Evolutionary conservation across 1,140 invertebrate species (phyloP), one percentile per base, ranked within the genome.

Genomic region (Drosophila nigromelanica): DNA sequence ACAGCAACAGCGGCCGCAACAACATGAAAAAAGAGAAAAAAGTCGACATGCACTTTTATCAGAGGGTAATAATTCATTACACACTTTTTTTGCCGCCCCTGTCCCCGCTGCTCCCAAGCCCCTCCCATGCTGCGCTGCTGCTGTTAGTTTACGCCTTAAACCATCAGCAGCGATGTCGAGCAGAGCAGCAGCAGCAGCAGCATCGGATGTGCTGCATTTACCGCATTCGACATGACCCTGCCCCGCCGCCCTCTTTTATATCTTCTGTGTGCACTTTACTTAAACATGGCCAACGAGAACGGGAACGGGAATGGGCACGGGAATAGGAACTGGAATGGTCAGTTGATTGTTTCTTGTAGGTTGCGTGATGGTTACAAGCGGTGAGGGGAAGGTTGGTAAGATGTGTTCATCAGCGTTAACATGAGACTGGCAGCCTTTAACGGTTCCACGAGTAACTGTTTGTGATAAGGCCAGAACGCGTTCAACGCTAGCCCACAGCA

Each of bases 61-160:
- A 55, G 78, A 89, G 72, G 72, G 85, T 80, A 89, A 89, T 89
- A 89, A 89, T 89, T 89, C 85, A 89, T 89, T 89, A 89, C 85
- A 85, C 85, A 86, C 80, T 73, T 89, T 81, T 89, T 81, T 89
- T 73, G 51, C 64, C 48, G 50, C 58, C 45, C 43, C 42, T 59
- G 48, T 30, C 18, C 5, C 30, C 33, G 14, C 42, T 43, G 27
- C 30, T 39, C 35, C 15, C n/a, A 30, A 42, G 43, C 33, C 50
- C 45, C 61, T 7, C 52, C 5, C 27, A 6, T 33, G 12, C 30
- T 60, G 60, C 73, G 24, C 8, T 66, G 27, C n/a, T 66, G 45
- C 58, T 63, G 59, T 50, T 74, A 11, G 51, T 71, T 64, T 75
- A 54, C 73, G 73, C 67, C 73, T 75, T 71, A 21, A 64, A 64